Evolutionary conservation across 2,797 vertebrate species (phyloP), one percentile per base, ranked within the genome.

Genomic region (Alfaro cultratus): DNA sequence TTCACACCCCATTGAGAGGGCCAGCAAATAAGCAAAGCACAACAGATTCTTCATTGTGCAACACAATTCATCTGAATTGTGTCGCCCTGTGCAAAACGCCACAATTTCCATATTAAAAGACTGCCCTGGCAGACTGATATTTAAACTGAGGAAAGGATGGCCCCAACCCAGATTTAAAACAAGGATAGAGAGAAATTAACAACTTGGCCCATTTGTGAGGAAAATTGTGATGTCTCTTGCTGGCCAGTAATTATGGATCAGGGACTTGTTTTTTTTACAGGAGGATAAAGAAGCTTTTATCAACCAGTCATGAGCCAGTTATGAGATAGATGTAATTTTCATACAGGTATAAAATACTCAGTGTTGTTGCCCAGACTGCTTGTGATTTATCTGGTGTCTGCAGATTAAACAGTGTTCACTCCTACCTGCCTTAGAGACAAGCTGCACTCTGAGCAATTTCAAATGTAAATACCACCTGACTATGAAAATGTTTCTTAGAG

Each of bases 381-480:
- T 81, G 80, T 86, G 86, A 94, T 94, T 92, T 85, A 94, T 93
- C 85, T 83, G 31, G 77, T 87, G 85, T 89, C 86, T 90, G 77
- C 73, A 80, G 83, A 91, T 93, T 91, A 88, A 92, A 93, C 80
- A 79, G 57, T 87, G 86, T 90, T 86, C 90, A 83, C 76, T 84
- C 79, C 83, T 81, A 82, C 85, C 88, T 81, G 86, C 82, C 67
- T 81, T 46, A 45, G 82, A 89, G 87, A 87, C 86, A 70, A 86
- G 88, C 87, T 81, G 86, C 36, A 39, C 85, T 89, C 85, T 43
- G 80, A 93, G 88, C 89, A 81, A 84, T 86, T 85, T 92, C 64
- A 87, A 90, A 93, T 81, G 87, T 92, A 93, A 94, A 94, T 91
- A 93, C 79, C 75, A 83, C 82, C 80, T 81, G 89, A 91, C 88